Conservation (phyloP, 2,888 invertebrate species). For the Ceraclea dissimilis region DNA sequence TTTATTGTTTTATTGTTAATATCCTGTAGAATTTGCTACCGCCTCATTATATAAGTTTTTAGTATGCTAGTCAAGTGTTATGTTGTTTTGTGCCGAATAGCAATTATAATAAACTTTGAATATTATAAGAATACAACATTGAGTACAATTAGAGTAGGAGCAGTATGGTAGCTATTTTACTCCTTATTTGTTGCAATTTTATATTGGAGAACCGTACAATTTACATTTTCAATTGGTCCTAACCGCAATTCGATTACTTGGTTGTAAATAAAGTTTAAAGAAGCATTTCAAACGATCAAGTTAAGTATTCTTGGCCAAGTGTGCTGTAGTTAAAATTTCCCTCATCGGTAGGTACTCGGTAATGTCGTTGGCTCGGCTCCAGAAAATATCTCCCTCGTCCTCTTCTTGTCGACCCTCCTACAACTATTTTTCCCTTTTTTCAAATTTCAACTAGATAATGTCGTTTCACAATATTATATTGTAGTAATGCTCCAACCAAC, state of each 20-base stretch:
- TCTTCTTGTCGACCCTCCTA: not conserved
- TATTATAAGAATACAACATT: too few relatives aligned
- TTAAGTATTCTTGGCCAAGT: constrained; percentile 17
- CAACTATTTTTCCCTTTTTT: constrained; percentile 7
- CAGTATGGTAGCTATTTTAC: too few relatives aligned
- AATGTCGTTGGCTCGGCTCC: constrained; percentile 20
- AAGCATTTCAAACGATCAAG: constrained; percentile 17
- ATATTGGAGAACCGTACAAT: not conserved
- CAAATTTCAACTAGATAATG: constrained; percentile 9
- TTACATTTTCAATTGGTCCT: constrained; percentile 17
- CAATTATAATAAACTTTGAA: too few relatives aligned
- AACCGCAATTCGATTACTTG: constrained; percentile 19
- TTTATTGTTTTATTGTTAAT: too few relatives aligned
- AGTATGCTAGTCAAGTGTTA: too few relatives aligned
- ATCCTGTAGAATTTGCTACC: too few relatives aligned
- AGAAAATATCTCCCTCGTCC: constrained; percentile 13
- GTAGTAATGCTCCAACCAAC: too few relatives aligned
- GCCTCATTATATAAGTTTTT: too few relatives aligned
- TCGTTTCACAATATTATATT: constrained; percentile 1
- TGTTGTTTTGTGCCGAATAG: too few relatives aligned
- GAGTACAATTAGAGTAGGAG: too few relatives aligned
- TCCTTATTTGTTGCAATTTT: too few relatives aligned
- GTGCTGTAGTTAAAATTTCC: constrained; percentile 14
- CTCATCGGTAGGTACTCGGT: constrained; percentile 5
- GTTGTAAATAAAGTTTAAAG: constrained; percentile 21